A percentile compares a stretch with the other conserved stretches of the same genome.
phyloP scores from a whole-genome alignment of 2,888 invertebrate genomes.

The Microctonus brassicae region DNA sequence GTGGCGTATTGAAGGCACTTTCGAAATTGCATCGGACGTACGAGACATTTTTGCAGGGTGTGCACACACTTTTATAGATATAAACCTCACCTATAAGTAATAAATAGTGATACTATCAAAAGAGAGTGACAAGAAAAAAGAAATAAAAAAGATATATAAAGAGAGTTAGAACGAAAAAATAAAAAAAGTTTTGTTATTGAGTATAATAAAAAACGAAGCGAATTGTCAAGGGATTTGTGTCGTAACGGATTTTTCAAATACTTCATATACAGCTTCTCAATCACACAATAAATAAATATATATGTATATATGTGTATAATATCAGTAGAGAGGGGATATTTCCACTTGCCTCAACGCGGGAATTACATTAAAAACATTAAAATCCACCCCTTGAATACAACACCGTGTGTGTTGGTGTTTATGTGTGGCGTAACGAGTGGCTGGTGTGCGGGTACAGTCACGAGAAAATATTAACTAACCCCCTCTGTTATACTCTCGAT shows the following conservation, averaged over 20 bases:
- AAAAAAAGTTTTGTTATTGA: too few relatives aligned
- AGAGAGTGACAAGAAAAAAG: neutral
- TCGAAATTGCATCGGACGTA: conserved; percentile 49
- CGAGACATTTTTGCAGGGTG: conserved; percentile 40
- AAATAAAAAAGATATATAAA: too few relatives aligned
- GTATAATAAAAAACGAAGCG: neutral
- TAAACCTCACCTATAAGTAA: conserved; percentile 6
- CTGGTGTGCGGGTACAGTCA: neutral
- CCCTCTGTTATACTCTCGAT: neutral
- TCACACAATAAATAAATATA: conserved; percentile 17
- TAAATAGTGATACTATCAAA: neutral
- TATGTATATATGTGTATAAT: neutral
- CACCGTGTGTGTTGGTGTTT: conserved; percentile 10
- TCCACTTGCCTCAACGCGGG: conserved; percentile 44
- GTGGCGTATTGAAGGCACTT: conserved; percentile 46
- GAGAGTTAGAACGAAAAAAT: too few relatives aligned
- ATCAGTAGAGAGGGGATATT: conserved; percentile 32
- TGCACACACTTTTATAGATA: too few relatives aligned
- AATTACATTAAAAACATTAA: conserved; percentile 61
- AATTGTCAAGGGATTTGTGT: conserved; percentile 22
- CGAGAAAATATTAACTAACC: neutral
- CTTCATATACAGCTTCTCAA: conserved; percentile 3
- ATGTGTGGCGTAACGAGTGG: conserved; percentile 19
- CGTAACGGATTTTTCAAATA: conserved; percentile 8
- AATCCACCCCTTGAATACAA: conserved; percentile 43